Base-by-base conservation (phyloP, 35 echinoderm and acorn worm genomes). In the Chiridota heheva region DNA sequence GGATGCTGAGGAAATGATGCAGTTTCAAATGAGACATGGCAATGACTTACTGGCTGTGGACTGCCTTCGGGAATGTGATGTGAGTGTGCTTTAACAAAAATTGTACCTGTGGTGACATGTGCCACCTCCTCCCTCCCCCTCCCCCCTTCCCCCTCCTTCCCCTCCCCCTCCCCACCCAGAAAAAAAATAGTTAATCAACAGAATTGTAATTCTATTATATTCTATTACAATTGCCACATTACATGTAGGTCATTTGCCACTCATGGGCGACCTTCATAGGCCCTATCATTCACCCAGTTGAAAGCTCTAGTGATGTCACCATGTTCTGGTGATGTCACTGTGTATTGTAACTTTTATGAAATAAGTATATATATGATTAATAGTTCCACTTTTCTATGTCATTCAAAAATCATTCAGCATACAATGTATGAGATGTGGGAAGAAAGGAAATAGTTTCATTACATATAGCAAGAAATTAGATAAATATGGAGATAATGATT, bases 11-110 rank as follows among this genome's bases (percentile, higher is more conserved):
- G 78, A 77, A 41, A 96, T 96, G 79, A 80, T 96, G n/a, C 83
- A 96, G 36, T 96, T 96, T 35, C 87, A 96, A 80, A 85, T 96
- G 76, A 78, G 92, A 39, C 92, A 96, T 64, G 92, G 92, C 22
- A 96, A 96, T 56, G 92, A 96, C 64, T 59, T 96, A 49, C 78
- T 96, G 16, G 92, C 92, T 13, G 87, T 96, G 88, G 92, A 96
- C 83, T 72, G 76, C 5, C 38, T 91, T 26, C 86, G 60, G 84
- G 78, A 90, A 22, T 85, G 82, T 77, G 92, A 96, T 83, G 92
- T 96, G 78, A 87, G 87, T 90, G 30, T 83, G 17, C 20, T 58
- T 80, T 2, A 13, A 18, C 56, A 0, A 59, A 16, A 59, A 59
- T 25, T 25, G 7, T 6, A 25, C n/a, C 56, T 4, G 56, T 4